Evolutionary conservation across 1,140 invertebrate species (phyloP), one percentile per base, ranked within the genome.

Genomic region (Leptoteleia sp.): DNA sequence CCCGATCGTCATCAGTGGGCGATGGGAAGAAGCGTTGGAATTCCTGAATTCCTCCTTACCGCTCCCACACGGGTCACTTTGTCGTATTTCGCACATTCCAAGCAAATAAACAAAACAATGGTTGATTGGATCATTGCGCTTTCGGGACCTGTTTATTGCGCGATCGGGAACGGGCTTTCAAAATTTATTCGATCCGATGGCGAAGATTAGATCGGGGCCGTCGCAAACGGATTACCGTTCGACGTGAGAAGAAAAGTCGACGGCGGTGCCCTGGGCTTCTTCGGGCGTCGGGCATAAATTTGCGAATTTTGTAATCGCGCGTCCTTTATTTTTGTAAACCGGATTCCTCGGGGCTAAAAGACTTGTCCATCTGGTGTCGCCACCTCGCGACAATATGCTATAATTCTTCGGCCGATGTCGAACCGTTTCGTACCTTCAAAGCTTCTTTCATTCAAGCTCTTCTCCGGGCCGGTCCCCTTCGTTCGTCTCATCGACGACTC

Each of bases 1-100:
- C 70, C 43, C 76, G 70, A 79, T 79, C 62, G 72, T 76, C 76
- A 72, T 75, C 76, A 61, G 61, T 75, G 54, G 67, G 54, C 76
- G 67, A 67, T 72, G 67, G 47, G 67, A 72, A 78, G 67, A 62
- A 67, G 59, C 61, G 47, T 65, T 68, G 61, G 64, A 79, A 73
- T 79, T 71, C 45, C 65, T 67, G 54, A 71, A 76, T 77, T 70
- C 68, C 31, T 57, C 71, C 70, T 70, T 70, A 61, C 54, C 59
- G 54, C 57, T 73, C 64, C 65, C 71, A 75, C 64, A 67, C 68
- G 67, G 54, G 48, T 71, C 65, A 77, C 38, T 77, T 71, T 71
- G 75, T 76, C 72, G 62, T 78, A 72, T 78, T 71, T 77, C 45
- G 59, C 67, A 47, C 64, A 64, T 76, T 70, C 64, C 47, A 54